Conservation (phyloP, 2,888 invertebrate genomes). For the Limenitis camilla region DNA sequence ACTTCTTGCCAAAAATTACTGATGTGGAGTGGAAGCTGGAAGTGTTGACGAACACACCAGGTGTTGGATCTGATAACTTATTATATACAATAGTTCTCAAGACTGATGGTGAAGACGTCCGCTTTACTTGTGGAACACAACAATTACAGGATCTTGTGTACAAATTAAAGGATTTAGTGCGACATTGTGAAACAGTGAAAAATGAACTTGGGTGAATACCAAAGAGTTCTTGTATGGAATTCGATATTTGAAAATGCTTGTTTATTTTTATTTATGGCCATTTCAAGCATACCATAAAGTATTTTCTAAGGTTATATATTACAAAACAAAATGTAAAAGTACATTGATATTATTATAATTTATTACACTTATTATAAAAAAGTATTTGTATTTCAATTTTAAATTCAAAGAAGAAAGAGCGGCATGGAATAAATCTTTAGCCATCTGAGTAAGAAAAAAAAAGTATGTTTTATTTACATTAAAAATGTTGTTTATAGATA, state of each 20-base stretch:
- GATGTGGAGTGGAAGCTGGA: conserved; percentile 78
- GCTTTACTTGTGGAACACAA: conserved; percentile 77
- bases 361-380: not conserved
- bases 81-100: conserved; percentile 60
- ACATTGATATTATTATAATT: not conserved
- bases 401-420: too few relatives aligned
- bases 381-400: too few relatives aligned
- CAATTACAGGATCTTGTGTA: conserved; percentile 79
- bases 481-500: too few relatives aligned
- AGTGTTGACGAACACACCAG: conserved; percentile 58
- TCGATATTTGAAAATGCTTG: too few relatives aligned
- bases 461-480: too few relatives aligned
- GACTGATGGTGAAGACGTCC: conserved; percentile 64
- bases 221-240: too few relatives aligned
- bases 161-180: conserved; percentile 77
- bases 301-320: too few relatives aligned
- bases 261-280: not conserved
- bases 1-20: conserved; percentile 66
- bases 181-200: conserved; percentile 76
- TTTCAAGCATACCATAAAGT: not conserved
- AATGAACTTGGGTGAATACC: conserved; percentile 40
- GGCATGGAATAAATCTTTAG: too few relatives aligned
- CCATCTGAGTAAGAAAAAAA: too few relatives aligned
- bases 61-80: conserved; percentile 57
- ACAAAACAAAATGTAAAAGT: too few relatives aligned